A percentile compares a stretch with the other conserved stretches of the same genome.
Conservation (phyloP, 2,888 invertebrate species). For the Ischnus inquisitorius region DNA sequence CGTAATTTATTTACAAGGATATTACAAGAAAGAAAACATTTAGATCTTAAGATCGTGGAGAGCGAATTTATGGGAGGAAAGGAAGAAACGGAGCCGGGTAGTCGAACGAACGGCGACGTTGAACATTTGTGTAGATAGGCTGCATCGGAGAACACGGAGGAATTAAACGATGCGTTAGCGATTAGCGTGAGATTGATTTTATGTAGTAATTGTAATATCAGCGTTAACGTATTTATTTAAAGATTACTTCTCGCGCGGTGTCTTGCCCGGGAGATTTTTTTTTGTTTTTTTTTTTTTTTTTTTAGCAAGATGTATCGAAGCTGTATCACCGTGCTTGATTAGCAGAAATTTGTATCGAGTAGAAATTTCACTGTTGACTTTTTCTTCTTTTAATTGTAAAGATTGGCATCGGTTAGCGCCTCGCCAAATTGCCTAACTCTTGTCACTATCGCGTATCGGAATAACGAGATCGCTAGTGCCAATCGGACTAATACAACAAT, state of each 20-base stretch:
- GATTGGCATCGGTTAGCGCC: constrained; percentile 74
- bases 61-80: constrained; percentile 4
- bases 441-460: constrained; percentile 66
- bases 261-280: constrained; percentile 26
- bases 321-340: constrained; percentile 70
- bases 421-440: constrained; percentile 73
- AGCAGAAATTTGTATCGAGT: constrained; percentile 64
- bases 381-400: constrained; percentile 66
- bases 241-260: constrained; percentile 66
- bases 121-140: constrained; percentile 68
- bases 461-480: constrained; percentile 48
- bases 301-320: constrained; percentile 63
- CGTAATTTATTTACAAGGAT: constrained; percentile 65
- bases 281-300: too few relatives aligned
- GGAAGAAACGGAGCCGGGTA: constrained; percentile 5
- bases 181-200: constrained; percentile 71
- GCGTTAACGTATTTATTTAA: constrained; percentile 74
- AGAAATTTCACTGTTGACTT: constrained; percentile 70
- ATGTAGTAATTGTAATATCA: constrained; percentile 69
- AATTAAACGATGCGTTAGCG: constrained; percentile 57
- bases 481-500: constrained; percentile 43
- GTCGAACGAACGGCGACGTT: constrained; percentile 8
- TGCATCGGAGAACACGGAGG: constrained; percentile 50
- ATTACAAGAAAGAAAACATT: constrained; percentile 37
- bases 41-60: constrained; percentile 28